Evolutionary conservation across 2,888 invertebrate species (phyloP), one percentile per base, ranked within the genome.

Genomic region (Dyspetes luteomarginatus): DNA sequence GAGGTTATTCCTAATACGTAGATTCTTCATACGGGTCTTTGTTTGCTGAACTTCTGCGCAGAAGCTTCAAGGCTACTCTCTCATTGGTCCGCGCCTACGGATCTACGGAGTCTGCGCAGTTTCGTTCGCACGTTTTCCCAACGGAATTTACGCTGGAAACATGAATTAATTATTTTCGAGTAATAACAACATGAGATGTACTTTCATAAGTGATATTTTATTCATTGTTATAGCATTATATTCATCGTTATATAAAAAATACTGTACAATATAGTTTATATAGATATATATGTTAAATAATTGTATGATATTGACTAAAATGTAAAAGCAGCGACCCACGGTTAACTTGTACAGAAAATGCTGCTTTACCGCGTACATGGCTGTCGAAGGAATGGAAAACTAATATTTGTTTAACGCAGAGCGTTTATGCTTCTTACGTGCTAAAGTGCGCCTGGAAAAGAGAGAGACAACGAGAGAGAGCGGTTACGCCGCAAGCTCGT

Each of bases 171-270:
- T 5, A 50, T 50, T 22, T 50, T 36, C 12, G 15, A 52, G 36
- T 12, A 30, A 22, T 9, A 55, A 28, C 7, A 30, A 43, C 7
- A 7, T 22, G n/a, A 4, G 0, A 5, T 45, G 22, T 48, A 4
- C 9, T 78, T 69, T 56, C 43, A 62, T 65, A 64, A 77, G 19
- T 67, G 41, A 72, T 77, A 45, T 45, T 52, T 64, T 58, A 76
- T 64, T 75, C 48, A 67, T 68, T 45, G 19, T 26, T 41, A 55
- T 62, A 79, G 36, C 50, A 74, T 62, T 62, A 82, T 58, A 75
- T 48, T 58, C 28, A n/a, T 74, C 36, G 64, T 75, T 75, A 86
- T 89, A 90, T 86, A 90, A 90, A n/a, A 90, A 90, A 90, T 90
- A 90, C 88, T 89, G 88, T 89, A 89, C 88, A 87, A 85, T 83